A percentile compares a stretch with the other conserved stretches of the same genome.
phyloP scores from a whole-genome alignment of 2,113 vertebrate species.

The Cyphomyrus plagiostoma region DNA sequence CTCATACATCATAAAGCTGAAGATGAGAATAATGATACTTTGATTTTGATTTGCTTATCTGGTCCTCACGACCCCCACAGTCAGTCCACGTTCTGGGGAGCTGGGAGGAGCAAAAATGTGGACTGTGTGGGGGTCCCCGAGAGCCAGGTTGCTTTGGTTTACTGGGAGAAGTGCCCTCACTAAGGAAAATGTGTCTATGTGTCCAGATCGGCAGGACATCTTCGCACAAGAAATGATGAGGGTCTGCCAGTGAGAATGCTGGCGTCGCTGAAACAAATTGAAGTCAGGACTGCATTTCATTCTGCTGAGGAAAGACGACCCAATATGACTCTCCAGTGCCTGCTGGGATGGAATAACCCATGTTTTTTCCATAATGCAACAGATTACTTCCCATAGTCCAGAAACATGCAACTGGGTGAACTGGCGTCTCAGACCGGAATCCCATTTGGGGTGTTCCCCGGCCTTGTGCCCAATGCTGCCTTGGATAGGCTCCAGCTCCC shows the following conservation, averaged over 20 bases:
- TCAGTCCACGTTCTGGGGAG: too few relatives aligned
- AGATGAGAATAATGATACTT: neutral
- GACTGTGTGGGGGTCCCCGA: neutral
- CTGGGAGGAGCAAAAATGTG: neutral
- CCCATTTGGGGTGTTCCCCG: neutral
- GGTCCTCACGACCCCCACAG: neutral
- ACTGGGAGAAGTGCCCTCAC: neutral
- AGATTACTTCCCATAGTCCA: neutral
- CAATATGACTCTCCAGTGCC: neutral
- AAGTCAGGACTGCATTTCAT: neutral
- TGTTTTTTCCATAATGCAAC: neutral
- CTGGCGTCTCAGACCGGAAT: neutral
- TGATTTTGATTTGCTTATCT: neutral
- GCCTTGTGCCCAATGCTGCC: neutral
- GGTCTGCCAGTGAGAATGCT: neutral
- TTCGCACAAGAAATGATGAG: neutral
- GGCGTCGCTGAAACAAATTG: neutral
- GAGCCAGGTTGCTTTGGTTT: neutral
- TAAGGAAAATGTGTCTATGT: neutral
- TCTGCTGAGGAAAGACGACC: too few relatives aligned
- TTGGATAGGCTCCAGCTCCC: neutral
- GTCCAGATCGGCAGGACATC: neutral
- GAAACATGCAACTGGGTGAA: neutral
- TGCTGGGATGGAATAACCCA: neutral
- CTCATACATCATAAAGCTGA: neutral